phyloP scores from a whole-genome alignment of 2,797 vertebrate genomes.

The Diplodus sargus region DNA sequence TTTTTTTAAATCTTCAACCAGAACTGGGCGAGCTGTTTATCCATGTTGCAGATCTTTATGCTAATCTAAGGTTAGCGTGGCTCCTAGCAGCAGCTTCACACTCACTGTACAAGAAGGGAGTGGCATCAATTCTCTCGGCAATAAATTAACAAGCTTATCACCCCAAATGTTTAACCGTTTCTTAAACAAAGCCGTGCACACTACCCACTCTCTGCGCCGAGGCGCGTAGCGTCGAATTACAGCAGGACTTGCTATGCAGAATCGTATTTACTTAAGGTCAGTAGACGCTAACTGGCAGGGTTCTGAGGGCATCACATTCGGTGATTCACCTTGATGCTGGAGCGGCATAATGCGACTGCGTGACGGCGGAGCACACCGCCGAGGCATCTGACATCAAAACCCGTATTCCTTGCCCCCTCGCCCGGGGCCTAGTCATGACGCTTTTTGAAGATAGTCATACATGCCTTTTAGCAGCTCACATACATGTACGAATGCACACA shows the following conservation, averaged over 20 bases:
- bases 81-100: neutral
- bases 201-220: slow-evolving; percentile 3
- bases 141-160: neutral
- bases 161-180: neutral
- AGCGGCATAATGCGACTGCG: slow-evolving; percentile 37
- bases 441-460: slow-evolving; percentile 67
- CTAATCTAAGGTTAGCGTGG: neutral
- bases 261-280: slow-evolving; percentile 55
- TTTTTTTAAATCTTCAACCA: too few relatives aligned
- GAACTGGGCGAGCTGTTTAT: neutral
- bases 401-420: slow-evolving; percentile 47
- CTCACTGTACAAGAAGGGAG: neutral
- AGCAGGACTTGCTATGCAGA: slow-evolving; percentile 25
- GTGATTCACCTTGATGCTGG: slow-evolving; percentile 58
- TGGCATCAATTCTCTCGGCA: neutral
- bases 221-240: slow-evolving; percentile 1
- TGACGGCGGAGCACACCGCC: slow-evolving; percentile 35
- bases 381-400: slow-evolving; percentile 67
- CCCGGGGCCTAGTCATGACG: slow-evolving; percentile 52
- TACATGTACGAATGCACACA: slow-evolving; percentile 56
- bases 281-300: slow-evolving; percentile 29
- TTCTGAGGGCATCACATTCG: slow-evolving; percentile 39
- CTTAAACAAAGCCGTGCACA: neutral
- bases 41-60: neutral
- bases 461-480: slow-evolving; percentile 66